Conservation (phyloP, 2,888 invertebrate species). For the Ferrisia virgata region DNA sequence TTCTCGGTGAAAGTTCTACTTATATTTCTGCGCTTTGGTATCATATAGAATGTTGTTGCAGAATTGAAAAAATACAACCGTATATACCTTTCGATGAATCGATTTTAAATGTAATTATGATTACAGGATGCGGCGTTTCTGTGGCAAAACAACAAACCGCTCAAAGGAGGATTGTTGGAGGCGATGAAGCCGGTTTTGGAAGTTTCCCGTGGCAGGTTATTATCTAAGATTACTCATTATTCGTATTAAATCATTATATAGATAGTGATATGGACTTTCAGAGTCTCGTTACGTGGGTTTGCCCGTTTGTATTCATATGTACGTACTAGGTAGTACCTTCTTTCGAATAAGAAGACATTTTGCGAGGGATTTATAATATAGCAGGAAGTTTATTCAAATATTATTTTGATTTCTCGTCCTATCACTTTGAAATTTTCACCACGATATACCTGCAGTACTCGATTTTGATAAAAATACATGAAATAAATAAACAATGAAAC, state of each 20-base stretch:
- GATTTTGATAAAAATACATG: too few relatives aligned
- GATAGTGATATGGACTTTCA: background rate
- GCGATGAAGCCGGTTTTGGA: conserved; percentile 90
- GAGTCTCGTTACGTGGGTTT: background rate
- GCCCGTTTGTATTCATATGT: background rate
- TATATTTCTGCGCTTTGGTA: background rate
- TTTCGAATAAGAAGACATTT: background rate
- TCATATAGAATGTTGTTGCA: background rate
- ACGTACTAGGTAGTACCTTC: too few relatives aligned
- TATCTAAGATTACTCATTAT: background rate
- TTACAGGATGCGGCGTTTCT: conserved; percentile 80
- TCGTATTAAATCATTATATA: background rate
- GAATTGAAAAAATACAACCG: background rate
- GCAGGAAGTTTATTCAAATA: background rate
- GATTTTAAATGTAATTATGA: background rate
- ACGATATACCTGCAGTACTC: too few relatives aligned
- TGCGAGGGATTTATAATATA: background rate
- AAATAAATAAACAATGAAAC: too few relatives aligned
- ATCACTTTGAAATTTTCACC: background rate
- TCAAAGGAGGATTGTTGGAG: conserved; percentile 85
- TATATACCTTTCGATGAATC: background rate
- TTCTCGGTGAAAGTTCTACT: background rate
- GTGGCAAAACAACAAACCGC: conserved; percentile 81
- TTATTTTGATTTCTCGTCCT: background rate
- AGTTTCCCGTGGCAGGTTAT: conserved; percentile 88